Evolutionary conservation across 2,888 invertebrate genomes (phyloP), one percentile per base, ranked within the genome.

Genomic region (Ferrisia virgata): DNA sequence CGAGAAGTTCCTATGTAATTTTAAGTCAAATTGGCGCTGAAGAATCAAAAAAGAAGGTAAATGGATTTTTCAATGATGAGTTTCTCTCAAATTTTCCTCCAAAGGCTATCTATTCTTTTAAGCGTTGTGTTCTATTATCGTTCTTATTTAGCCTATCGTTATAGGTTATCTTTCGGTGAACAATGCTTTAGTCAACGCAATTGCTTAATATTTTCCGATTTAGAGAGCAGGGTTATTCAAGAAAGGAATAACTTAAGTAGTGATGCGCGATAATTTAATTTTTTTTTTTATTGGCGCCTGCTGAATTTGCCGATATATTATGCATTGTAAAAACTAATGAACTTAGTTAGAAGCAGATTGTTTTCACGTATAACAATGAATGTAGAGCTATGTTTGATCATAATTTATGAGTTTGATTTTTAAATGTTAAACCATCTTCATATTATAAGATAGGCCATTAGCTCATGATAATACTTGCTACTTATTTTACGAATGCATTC

Each of bases 1-100:
- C 31, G 69, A 36, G 1, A 76, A 72, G 36, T 76, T 76, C 22
- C 53, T 53, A 9, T 2, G 72, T 76, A 76, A 2, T 18, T 22
- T 36, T 76, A 15, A 64, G 72, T 18, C 18, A 18, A 33, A 69
- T 69, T 33, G 2, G 11, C 8, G 64, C 18, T 36, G 18, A 18
- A 76, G 36, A 36, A 76, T 76, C 15, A 18, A 76, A 36, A 72
- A 76, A n/a, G 18, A 76, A 76, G 72, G 72, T 76, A 76, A 53
- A 76, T 76, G 15, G n/a, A 33, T 15, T 69, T 76, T 76, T 36
- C 8, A 36, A 36, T 28, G 28, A 64, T 64, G 64, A 15, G 9
- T 58, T 64, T 28, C 22, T 3, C 28, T 13, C 2, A 2, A 64
- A 15, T 28, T 64, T 64, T 64, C 28, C 3, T 28, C 11, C 28